Evolutionary conservation across 2,113 vertebrate species (phyloP), one percentile per base, ranked within the genome.

Genomic region (Aptenodytes forsteri): DNA sequence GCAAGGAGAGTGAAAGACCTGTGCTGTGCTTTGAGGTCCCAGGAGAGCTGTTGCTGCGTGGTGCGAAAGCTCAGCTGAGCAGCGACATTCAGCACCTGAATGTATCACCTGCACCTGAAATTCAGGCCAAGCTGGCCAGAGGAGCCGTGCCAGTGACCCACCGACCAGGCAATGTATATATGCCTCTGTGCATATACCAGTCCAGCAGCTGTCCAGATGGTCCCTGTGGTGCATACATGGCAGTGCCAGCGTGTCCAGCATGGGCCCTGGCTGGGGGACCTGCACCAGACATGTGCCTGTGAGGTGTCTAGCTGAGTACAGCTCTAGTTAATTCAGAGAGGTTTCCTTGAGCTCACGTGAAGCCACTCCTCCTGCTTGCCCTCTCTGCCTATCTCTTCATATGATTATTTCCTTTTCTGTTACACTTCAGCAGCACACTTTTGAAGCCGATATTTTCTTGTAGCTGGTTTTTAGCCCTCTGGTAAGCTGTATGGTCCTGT

Each of bases 151-250:
- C 11, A 67, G 16, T 18, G 67, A 47, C 34, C 76, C 4, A 2
- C 47, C 1, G 1, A 8, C 18, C 15, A 10, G 21, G n/a, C 8
- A 11, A 42, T 13, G 17, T 5, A 10, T 42, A 16, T 9, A 32
- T 29, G 6, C 64, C 36, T 47, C 29, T 1, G 1, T 54, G 29
- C 15, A 34, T 6, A 25, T 38, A 34, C 4, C 42, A 71, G 49
- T 38, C 36, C 50, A 58, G 26, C 38, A 59, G n/a, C 50, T 52
- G 73, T 46, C 21, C 49, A 16, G 65, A 5, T 47, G 72, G n/a
- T 50, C 19, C 23, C 44, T 27, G 6, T 30, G 23, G 30, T 27
- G 26, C n/a, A n/a, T 9, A 56, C 15, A 22, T 4, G 30, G 42
- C 21, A 50, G 52, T n/a, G 17, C 56, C 44, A 55, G 32, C 1